Conservation (phyloP, 2,113 vertebrate species). For the Procavia capensis region DNA sequence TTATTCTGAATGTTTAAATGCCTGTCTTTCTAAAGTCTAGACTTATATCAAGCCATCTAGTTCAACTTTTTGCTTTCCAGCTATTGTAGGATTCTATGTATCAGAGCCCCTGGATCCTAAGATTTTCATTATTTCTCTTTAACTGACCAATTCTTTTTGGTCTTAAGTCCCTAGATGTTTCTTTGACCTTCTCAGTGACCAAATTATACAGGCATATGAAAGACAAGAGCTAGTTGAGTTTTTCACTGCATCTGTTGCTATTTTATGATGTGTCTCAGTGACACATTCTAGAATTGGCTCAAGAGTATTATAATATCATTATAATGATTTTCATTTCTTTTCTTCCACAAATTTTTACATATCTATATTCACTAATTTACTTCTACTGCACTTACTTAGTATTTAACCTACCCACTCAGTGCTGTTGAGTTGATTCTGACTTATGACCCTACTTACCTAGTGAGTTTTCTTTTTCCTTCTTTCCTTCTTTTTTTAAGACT, state of each 20-base stretch:
- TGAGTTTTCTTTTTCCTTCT: not conserved
- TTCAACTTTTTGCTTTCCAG: not conserved
- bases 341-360: not conserved
- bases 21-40: not conserved
- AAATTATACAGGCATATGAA: not conserved
- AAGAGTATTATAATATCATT: not conserved
- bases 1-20: not conserved
- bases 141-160: not conserved
- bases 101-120: not conserved
- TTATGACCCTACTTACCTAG: not conserved
- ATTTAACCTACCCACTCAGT: too few species aligned
- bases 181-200: not conserved
- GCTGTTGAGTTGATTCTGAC: too few species aligned
- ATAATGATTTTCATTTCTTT: not conserved
- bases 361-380: not conserved
- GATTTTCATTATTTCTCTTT: not conserved
- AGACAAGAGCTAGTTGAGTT: not conserved
- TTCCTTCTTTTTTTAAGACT: too few species aligned
- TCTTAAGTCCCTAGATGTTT: not conserved
- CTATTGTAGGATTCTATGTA: not conserved
- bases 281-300: not conserved
- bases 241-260: not conserved
- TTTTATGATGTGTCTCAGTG: not conserved
- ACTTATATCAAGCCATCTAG: not conserved
- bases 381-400: not conserved